A percentile compares a stretch with the other conserved stretches of the same genome.
These are phyloP conservation scores for Aphodius sticticus DNA, from an alignment of 2,888 invertebrate species.

Conservation along the genomic window DNA sequence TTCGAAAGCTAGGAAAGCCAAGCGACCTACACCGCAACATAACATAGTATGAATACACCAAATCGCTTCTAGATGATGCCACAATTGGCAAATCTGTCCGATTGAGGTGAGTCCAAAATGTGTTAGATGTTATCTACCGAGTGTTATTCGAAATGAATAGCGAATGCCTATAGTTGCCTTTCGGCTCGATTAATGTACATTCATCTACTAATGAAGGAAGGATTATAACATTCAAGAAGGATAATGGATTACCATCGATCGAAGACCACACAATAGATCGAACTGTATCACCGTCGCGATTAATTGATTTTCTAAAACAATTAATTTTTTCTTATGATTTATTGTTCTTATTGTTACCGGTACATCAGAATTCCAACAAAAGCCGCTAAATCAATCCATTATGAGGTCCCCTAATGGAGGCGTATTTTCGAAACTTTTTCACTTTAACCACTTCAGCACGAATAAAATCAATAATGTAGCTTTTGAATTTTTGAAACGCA, in stretches of 20 bases:
- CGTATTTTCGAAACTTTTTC: background rate
- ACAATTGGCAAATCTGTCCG: too few relatives aligned
- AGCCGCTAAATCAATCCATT: background rate
- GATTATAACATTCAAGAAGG: background rate
- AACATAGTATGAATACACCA: too few relatives aligned
- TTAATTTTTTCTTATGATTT: background rate
- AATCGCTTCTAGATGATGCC: too few relatives aligned
- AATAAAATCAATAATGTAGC: too few relatives aligned
- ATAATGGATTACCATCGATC: background rate
- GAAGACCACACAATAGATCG: background rate
- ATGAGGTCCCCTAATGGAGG: background rate
- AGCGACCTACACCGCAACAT: too few relatives aligned
- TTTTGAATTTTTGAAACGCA: too few relatives aligned
- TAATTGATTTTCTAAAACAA: slow-evolving; percentile 4
- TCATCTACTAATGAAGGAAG: background rate
- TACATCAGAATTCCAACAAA: background rate
- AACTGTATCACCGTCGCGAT: background rate
- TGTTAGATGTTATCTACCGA: background rate
- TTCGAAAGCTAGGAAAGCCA: too few relatives aligned
- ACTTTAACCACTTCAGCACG: background rate
- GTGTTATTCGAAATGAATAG: background rate
- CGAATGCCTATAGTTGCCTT: background rate
- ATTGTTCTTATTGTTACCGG: background rate
- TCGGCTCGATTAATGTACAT: background rate
- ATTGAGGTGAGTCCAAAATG: background rate